These are phyloP conservation scores for Trichopria drosophilae DNA, from an alignment of 2,888 invertebrate species.

Conservation along the genomic window DNA sequence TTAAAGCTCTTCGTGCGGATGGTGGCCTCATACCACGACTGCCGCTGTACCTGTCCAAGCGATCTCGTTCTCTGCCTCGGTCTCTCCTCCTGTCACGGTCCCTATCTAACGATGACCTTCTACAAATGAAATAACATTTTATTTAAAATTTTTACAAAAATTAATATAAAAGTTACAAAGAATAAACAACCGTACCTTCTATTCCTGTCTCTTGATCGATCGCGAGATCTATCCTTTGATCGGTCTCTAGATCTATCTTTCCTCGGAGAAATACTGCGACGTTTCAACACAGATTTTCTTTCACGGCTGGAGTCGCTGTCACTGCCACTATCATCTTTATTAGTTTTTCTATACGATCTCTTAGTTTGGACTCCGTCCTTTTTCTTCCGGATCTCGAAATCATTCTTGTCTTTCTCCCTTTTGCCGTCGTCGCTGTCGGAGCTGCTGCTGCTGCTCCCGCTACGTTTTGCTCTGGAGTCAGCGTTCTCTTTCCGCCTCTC, in stretches of 20 bases:
- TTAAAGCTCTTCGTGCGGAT: slow-evolving; percentile 52
- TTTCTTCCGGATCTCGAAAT: slow-evolving; percentile 75
- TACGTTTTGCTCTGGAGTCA: slow-evolving; percentile 44
- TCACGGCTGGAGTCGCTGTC: slow-evolving; percentile 63
- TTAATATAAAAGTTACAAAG: slow-evolving; percentile 1
- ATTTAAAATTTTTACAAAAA: neutral
- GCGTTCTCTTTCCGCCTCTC: slow-evolving; percentile 48
- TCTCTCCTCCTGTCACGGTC: slow-evolving; percentile 56
- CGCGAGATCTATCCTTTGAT: slow-evolving; percentile 56
- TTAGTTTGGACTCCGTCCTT: slow-evolving; percentile 83
- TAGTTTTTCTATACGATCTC: slow-evolving; percentile 80
- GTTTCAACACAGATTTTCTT: slow-evolving; percentile 57
- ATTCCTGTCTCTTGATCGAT: slow-evolving; percentile 58
- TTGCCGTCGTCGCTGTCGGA: slow-evolving; percentile 50
- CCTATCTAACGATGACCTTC: slow-evolving; percentile 48
- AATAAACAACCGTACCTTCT: slow-evolving; percentile 43
- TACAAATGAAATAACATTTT: slow-evolving; percentile 41
- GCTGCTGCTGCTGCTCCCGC: slow-evolving; percentile 45
- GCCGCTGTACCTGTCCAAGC: slow-evolving; percentile 53
- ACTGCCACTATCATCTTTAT: slow-evolving; percentile 77
- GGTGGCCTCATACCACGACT: slow-evolving; percentile 56
- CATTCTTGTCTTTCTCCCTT: slow-evolving; percentile 59
- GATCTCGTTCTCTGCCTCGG: slow-evolving; percentile 53
- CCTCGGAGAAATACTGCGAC: slow-evolving; percentile 52
- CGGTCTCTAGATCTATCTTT: slow-evolving; percentile 58